phyloP scores from a whole-genome alignment of 2,888 invertebrate genomes.

The Mechanitis messenoides region DNA sequence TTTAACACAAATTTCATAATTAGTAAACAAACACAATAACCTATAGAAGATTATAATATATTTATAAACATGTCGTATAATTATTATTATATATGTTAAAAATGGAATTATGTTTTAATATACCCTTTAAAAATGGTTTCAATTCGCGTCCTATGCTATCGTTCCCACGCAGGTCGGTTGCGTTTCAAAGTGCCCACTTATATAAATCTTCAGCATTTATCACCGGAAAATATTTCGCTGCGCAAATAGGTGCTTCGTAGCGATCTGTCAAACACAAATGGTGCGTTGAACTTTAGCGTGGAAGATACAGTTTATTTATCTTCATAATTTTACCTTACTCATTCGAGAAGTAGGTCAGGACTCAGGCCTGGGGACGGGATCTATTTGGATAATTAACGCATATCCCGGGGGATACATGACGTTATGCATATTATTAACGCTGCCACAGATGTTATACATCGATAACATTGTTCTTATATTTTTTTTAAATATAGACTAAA shows the following conservation, averaged over 20 bases:
- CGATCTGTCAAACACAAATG: slow-evolving; percentile 13
- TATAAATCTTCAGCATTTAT: slow-evolving; percentile 30
- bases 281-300: slow-evolving; percentile 12
- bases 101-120: no score
- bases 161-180: slow-evolving; percentile 14
- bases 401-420: background rate
- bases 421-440: no score
- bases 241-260: slow-evolving; percentile 21
- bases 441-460: no score
- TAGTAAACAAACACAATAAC: no score
- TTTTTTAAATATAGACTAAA: no score
- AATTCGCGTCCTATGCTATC: slow-evolving; percentile 1
- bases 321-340: slow-evolving; percentile 6
- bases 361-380: background rate
- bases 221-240: slow-evolving; percentile 24
- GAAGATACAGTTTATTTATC: slow-evolving; percentile 6
- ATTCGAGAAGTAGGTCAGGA: background rate
- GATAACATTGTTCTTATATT: no score
- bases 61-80: no score
- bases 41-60: no score
- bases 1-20: no score
- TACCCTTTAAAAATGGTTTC: background rate
- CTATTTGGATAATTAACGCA: background rate
- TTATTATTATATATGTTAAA: no score
- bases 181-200: slow-evolving; percentile 27